phyloP scores from a whole-genome alignment of 2,113 vertebrate species.

The Oryzias curvinotus region DNA sequence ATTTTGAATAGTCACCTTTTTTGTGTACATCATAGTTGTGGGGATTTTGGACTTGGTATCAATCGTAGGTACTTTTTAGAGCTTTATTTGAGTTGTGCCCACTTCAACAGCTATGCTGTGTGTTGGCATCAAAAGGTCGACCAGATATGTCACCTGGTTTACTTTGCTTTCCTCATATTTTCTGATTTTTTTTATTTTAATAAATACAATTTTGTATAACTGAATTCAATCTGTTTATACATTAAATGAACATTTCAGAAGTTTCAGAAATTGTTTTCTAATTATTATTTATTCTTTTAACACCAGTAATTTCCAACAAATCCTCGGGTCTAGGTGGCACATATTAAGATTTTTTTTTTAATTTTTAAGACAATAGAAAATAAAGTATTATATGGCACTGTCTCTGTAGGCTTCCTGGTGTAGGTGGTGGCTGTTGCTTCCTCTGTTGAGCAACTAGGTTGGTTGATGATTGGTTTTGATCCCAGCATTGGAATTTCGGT shows the following conservation, averaged over 20 bases:
- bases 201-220: slow-evolving; percentile 43
- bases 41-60: slow-evolving; percentile 27
- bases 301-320: neutral
- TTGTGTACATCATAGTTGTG: slow-evolving; percentile 46
- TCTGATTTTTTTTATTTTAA: slow-evolving; percentile 23
- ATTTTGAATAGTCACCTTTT: slow-evolving; percentile 74
- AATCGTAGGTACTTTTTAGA: slow-evolving; percentile 2
- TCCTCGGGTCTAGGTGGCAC: neutral
- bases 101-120: neutral
- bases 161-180: slow-evolving; percentile 1
- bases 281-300: neutral
- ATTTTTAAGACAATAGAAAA: too few species aligned
- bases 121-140: neutral
- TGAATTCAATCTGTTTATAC: slow-evolving; percentile 14
- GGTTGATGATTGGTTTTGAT: too few species aligned
- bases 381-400: too few species aligned
- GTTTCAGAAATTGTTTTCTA: slow-evolving; percentile 10
- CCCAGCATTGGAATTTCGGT: too few species aligned
- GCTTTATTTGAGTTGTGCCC: slow-evolving; percentile 4
- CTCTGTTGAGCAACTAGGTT: too few species aligned
- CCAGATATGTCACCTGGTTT: neutral
- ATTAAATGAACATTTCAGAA: neutral
- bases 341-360: too few species aligned
- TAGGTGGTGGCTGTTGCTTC: too few species aligned
- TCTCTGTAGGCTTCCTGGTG: too few species aligned